Conservation (phyloP, 2,113 vertebrate species). For the Saguinus midas region DNA sequence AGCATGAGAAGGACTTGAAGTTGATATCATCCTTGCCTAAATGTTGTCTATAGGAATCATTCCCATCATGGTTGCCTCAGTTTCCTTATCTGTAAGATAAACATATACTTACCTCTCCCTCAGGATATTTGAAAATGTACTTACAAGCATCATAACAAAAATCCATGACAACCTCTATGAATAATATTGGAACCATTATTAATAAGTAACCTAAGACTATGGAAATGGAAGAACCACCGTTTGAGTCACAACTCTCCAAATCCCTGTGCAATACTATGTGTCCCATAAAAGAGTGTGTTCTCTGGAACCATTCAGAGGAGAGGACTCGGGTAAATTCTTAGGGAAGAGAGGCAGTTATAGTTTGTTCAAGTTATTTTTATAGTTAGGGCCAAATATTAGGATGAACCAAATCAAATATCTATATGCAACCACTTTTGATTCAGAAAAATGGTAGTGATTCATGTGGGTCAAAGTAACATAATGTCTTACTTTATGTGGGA, state of each 20-base stretch:
- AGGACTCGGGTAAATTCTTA: background rate
- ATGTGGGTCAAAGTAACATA: background rate
- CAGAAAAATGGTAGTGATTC: background rate
- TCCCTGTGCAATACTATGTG: background rate
- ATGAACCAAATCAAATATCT: background rate
- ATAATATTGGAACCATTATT: background rate
- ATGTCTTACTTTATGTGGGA: background rate
- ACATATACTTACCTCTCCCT: background rate
- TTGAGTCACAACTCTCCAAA: background rate
- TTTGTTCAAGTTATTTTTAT: background rate
- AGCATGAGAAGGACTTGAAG: too few species aligned
- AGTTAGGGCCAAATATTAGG: background rate
- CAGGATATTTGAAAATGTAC: background rate
- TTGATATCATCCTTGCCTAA: background rate
- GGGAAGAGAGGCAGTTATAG: background rate
- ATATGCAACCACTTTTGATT: background rate
- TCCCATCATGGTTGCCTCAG: background rate
- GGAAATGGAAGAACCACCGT: background rate
- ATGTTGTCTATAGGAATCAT: background rate
- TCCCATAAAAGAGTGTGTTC: background rate
- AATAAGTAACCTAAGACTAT: background rate
- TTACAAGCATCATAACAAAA: background rate
- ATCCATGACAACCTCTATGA: background rate
- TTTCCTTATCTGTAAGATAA: background rate
- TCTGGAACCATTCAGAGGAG: background rate